Evolutionary conservation across 2,888 invertebrate species (phyloP).

Genomic region (Cephus sareptanus): DNA sequence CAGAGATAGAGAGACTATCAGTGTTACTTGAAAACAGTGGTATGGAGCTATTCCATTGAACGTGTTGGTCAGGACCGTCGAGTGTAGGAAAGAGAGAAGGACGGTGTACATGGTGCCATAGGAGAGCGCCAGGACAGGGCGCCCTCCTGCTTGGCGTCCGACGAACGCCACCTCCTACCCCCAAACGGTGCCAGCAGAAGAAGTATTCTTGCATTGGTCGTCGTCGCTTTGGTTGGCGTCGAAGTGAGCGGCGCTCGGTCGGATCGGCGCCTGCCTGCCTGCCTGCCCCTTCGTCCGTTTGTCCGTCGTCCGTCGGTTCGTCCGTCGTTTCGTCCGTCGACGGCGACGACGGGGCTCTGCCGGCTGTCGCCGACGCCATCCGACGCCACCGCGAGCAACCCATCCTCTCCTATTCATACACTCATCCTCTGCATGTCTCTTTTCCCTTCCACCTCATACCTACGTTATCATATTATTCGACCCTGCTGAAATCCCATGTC

Average conservation of each 20-base stretch:
- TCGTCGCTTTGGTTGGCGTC: constrained; percentile 43
- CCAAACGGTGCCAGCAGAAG: constrained; percentile 44
- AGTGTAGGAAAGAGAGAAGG: constrained; percentile 24
- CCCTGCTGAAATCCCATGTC: constrained; percentile 5
- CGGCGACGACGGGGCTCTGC: constrained; percentile 52
- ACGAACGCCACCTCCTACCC: constrained; percentile 23
- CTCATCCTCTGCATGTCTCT: neutral
- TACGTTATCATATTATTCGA: constrained; percentile 24
- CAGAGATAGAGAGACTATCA: neutral
- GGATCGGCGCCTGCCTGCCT: constrained; percentile 48
- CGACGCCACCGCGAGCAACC: constrained; percentile 15
- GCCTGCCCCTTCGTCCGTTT: constrained; percentile 40
- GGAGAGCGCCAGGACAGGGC: constrained; percentile 30
- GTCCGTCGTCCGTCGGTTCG: constrained; percentile 46
- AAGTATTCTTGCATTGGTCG: constrained; percentile 45
- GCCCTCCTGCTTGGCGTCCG: constrained; percentile 43
- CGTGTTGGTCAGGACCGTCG: constrained; percentile 24
- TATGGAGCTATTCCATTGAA: neutral
- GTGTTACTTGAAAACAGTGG: neutral
- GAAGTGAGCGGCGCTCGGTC: constrained; percentile 49
- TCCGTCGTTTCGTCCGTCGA: constrained; percentile 28
- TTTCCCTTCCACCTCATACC: constrained; percentile 2
- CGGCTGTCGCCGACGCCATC: constrained; percentile 43
- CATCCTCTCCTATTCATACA: neutral
- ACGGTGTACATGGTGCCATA: constrained; percentile 8